A percentile compares a stretch with the other conserved stretches of the same genome.
Conservation (phyloP, 2,888 invertebrate species). For the Agriopis aurantiaria region DNA sequence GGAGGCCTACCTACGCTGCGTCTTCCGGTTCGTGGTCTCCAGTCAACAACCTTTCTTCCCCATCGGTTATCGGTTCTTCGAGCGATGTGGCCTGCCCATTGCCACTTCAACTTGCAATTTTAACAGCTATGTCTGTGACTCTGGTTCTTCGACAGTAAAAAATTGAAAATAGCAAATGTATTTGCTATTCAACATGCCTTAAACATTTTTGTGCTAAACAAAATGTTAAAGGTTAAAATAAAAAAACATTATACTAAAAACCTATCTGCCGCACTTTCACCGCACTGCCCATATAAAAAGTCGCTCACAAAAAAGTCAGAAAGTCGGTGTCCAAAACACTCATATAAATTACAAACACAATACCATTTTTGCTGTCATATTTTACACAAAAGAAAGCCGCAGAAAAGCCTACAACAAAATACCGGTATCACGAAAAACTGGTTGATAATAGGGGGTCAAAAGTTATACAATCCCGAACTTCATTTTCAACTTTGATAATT, state of each 20-base stretch:
- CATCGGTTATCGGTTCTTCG: too few relatives aligned
- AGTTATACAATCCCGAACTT: slow-evolving; percentile 51
- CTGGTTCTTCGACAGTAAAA: too few relatives aligned
- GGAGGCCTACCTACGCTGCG: too few relatives aligned
- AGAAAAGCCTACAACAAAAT: slow-evolving; percentile 22
- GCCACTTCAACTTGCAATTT: too few relatives aligned
- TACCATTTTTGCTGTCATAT: slow-evolving; percentile 26
- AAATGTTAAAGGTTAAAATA: neutral
- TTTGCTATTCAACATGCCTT: neutral
- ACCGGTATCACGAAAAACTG: slow-evolving; percentile 19
- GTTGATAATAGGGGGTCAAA: slow-evolving; percentile 36
- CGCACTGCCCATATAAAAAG: slow-evolving; percentile 18
- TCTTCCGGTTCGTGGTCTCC: too few relatives aligned
- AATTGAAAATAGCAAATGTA: neutral
- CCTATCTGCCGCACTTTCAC: slow-evolving; percentile 4
- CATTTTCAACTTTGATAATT: slow-evolving; percentile 57
- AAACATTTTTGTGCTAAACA: neutral
- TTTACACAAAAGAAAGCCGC: slow-evolving; percentile 31
- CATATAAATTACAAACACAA: slow-evolving; percentile 35
- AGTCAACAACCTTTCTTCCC: too few relatives aligned
- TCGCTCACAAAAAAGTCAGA: slow-evolving; percentile 22
- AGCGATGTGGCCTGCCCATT: too few relatives aligned
- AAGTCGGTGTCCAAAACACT: slow-evolving; percentile 30
- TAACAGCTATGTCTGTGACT: too few relatives aligned
- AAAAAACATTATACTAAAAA: neutral